These are phyloP conservation scores for Alectoris magna DNA, from an alignment of 2,797 vertebrate genomes.

Conservation along the genomic window DNA sequence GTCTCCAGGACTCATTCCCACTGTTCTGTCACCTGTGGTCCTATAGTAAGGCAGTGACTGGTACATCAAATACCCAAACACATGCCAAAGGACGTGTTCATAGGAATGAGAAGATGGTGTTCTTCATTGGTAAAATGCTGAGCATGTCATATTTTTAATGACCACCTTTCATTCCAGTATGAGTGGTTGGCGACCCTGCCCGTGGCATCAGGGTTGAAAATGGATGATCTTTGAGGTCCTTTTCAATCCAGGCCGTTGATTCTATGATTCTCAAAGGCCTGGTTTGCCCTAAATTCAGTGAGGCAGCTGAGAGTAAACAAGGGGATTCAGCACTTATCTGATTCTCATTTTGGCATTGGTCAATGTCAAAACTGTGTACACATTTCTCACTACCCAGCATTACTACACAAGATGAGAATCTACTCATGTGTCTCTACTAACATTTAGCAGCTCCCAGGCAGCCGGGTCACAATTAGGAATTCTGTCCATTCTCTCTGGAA, in stretches of 20 bases:
- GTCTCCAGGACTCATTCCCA: neutral
- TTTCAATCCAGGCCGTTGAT: too few relatives aligned
- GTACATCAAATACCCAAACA: neutral
- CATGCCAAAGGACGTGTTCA: neutral
- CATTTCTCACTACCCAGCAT: neutral
- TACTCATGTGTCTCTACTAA: rapidly evolving
- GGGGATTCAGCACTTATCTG: neutral
- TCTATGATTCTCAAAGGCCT: neutral
- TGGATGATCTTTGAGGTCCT: too few relatives aligned
- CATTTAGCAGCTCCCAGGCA: neutral
- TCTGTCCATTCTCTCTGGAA: neutral
- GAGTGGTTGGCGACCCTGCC: neutral
- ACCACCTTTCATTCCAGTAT: neutral
- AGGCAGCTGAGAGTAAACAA: neutral
- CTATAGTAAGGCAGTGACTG: neutral
- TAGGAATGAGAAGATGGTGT: neutral
- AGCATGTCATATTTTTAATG: neutral
- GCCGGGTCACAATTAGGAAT: neutral
- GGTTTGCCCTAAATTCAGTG: neutral
- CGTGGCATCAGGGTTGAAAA: too few relatives aligned
- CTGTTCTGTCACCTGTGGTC: neutral
- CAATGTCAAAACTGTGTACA: neutral
- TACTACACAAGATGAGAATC: neutral
- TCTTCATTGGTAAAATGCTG: neutral
- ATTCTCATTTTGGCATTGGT: neutral